Percentiles rank a stretch among this genome's conserved stretches.
Conservation (phyloP, 2,888 invertebrate genomes). For the Perithous albicinctus region DNA sequence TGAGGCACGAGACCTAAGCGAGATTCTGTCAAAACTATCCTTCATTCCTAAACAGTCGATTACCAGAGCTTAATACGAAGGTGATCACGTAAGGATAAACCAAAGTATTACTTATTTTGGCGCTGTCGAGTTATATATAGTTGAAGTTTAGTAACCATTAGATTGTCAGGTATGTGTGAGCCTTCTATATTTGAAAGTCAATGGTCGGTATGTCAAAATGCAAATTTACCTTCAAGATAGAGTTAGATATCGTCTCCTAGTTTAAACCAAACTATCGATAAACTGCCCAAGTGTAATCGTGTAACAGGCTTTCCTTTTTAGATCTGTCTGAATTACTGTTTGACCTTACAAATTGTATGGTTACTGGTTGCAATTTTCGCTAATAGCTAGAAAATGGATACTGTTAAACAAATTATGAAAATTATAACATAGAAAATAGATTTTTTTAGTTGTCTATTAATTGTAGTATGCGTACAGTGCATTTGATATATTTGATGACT, state of each 20-base stretch:
- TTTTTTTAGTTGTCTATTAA: too few relatives aligned
- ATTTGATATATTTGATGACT: too few relatives aligned
- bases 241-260: neutral
- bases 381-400: neutral
- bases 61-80: neutral
- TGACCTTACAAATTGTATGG: neutral
- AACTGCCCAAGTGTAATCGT: neutral
- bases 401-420: too few relatives aligned
- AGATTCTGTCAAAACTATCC: conserved; percentile 37
- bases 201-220: neutral
- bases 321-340: neutral
- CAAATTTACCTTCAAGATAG: neutral
- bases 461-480: too few relatives aligned
- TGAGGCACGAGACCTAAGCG: neutral
- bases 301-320: neutral
- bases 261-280: neutral
- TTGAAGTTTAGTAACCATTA: neutral
- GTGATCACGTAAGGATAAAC: neutral
- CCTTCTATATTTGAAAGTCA: neutral
- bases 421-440: too few relatives aligned
- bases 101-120: neutral
- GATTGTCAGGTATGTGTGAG: neutral
- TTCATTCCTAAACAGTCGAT: conserved; percentile 1
- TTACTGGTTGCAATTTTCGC: too few relatives aligned
- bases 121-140: neutral